Base-by-base conservation (phyloP, 53 echinoderm and acorn worm genomes). In the Henricia sp. region DNA sequence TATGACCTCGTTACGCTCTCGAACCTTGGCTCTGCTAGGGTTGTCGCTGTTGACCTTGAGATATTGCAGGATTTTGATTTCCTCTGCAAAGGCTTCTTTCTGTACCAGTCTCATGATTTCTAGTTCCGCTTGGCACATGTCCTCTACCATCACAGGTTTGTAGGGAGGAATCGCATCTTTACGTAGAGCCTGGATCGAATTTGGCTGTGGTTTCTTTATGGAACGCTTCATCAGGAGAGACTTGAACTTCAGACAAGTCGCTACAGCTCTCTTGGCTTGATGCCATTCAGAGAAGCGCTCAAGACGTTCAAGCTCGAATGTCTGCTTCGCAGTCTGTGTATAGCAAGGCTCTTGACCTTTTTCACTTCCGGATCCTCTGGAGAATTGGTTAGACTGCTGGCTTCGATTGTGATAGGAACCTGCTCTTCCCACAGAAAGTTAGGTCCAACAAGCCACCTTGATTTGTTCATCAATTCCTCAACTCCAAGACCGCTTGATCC, bases 211-310 rank as follows among this genome's bases (percentile, higher is more conserved):
- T 35, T 26, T 83, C 24, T 42, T 9, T 23, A 21, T 25, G 21
- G 27, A 51, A 20, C 55, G 71, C 17, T 43, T 46, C 50, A 37
- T 57, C 42, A 72, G 28, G 30, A 40, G 27, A 24, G 72, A 52
- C 21, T 68, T 94, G 55, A 86, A 75, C n/a, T 38, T 6, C 37
- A 83, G 37, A 67, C 93, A 93, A 48, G 58, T 67, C 6, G 90
- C 88, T 2, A 90, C 39, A 19, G 74, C 83, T 82, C 83, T 34
- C 50, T 52, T 85, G 27, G 67, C 71, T 33, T 20, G 35, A 29
- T 52, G 4, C 88, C 91, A 91, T 14, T 44, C 73, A 0, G 93
- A 84, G 40, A 89, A 93, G 0, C 87, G 71, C 4, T 86, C 72
- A 16, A 92, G 70, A 3, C 85, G 34, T 3, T 67, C 30, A 26